Percentiles rank a stretch among this genome's conserved stretches.
These are phyloP conservation scores for Calidris pygmaea DNA, from an alignment of 2,113 vertebrate species.

Conservation along the genomic window DNA sequence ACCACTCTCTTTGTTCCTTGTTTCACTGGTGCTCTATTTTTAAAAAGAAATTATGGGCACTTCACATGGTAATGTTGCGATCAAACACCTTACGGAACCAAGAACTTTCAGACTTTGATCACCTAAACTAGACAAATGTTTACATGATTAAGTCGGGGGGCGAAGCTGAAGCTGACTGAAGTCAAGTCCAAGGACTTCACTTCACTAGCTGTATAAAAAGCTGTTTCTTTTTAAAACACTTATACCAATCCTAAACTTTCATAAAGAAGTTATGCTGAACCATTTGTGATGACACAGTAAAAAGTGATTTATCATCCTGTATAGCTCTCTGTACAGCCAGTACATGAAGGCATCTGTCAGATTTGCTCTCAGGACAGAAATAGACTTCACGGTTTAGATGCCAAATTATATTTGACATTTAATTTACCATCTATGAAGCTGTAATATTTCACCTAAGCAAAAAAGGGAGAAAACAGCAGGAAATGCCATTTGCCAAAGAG, in stretches of 20 bases:
- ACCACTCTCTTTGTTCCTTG: not conserved
- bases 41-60: not conserved
- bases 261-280: not conserved
- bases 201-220: not conserved
- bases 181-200: not conserved
- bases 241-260: not conserved
- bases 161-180: not conserved
- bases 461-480: slow-evolving; percentile 22
- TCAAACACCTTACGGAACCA: not conserved
- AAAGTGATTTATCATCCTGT: slow-evolving; percentile 38
- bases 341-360: slow-evolving; percentile 45
- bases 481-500: slow-evolving; percentile 25
- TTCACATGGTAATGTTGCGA: not conserved
- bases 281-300: not conserved
- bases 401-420: slow-evolving; percentile 69
- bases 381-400: slow-evolving; percentile 33
- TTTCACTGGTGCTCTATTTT: not conserved
- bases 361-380: slow-evolving; percentile 51
- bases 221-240: not conserved
- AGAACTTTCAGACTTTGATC: not conserved
- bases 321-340: not conserved
- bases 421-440: slow-evolving; percentile 62
- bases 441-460: slow-evolving; percentile 15
- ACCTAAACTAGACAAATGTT: not conserved
- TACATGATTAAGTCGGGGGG: not conserved